Evolutionary conservation across 2,888 invertebrate species (phyloP).

Genomic region (Flexamia atlantica): DNA sequence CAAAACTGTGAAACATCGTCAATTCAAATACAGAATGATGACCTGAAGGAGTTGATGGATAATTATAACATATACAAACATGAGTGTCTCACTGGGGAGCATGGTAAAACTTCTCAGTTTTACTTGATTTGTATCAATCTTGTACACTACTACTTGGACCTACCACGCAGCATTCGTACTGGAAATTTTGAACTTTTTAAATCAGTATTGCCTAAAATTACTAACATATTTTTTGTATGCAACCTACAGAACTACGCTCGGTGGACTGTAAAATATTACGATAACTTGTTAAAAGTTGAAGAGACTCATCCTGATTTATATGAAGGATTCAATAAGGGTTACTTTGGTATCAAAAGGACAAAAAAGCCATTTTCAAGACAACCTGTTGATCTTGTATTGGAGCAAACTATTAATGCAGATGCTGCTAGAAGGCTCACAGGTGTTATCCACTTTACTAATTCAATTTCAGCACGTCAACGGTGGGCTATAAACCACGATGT

Average conservation of each 20-base stretch:
- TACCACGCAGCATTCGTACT: conserved; percentile 5
- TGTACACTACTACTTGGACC: background rate
- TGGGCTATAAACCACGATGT: conserved; percentile 69
- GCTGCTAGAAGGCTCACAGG: conserved; percentile 71
- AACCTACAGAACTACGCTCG: conserved; percentile 4
- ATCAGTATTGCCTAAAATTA: background rate
- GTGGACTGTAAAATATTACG: conserved; percentile 15
- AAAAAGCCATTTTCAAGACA: conserved; percentile 71
- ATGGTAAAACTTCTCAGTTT: conserved; percentile 66
- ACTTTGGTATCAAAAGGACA: conserved; percentile 67
- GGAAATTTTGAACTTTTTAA: conserved; percentile 27
- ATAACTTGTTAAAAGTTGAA: conserved; percentile 6
- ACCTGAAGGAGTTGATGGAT: no score
- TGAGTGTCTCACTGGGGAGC: conserved; percentile 65
- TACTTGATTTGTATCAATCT: conserved; percentile 14
- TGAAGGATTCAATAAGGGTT: no score
- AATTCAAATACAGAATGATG: conserved; percentile 22
- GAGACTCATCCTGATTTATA: conserved; percentile 34
- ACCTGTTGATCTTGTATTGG: no score
- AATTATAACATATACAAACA: background rate
- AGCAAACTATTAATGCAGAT: no score
- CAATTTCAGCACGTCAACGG: conserved; percentile 70
- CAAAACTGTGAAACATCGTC: conserved; percentile 15
- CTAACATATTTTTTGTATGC: conserved; percentile 13
- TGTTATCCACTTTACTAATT: conserved; percentile 69